Evolutionary conservation across 2,797 vertebrate species (phyloP), one percentile per base, ranked within the genome.

Genomic region (Sylvilagus floridanus): DNA sequence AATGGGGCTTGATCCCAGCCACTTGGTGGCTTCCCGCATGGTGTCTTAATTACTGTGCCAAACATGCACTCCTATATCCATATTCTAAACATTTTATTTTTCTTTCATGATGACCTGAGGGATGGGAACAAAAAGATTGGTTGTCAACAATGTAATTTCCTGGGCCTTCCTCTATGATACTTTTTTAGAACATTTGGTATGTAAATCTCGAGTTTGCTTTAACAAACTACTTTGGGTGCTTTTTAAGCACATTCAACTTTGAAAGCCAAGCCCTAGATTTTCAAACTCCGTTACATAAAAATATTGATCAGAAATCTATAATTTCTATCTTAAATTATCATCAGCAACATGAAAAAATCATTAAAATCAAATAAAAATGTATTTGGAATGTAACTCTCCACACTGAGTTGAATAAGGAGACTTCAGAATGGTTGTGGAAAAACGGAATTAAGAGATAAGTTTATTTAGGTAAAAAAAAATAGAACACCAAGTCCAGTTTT

Each of bases 361-460:
- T 65, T 90, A 73, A 90, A 30, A 71, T 2, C 69, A 13, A 89
- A 84, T 78, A n/a, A 85, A 93, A 90, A 57, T 2, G 54, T 30
- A 78, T 54, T 68, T 95, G 13, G 8, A 87, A 93, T 77, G 14
- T 82, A 75, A 90, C 24, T 91, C 24, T 63, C 4, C 32, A 76
- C 16, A 57, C 62, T 90, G 32, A 82, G 79, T 60, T 84, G 4
- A 30, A 50, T 57, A 57, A 57, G 54, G 14, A 19, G 12, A 13
- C 12, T 57, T 57, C 12, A 57, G 13, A 57, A 57, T 57, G 54
- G 14, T 57, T 57, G 17, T 57, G 54, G 54, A 57, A 19, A 57
- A 57, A 57, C 13, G 54, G 19, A 19, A 57, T 57, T 57, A 21
- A 57, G 5, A 57, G 17, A 14, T 57, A 57, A 57, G 13, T 57